These are phyloP conservation scores for Agrilus planipennis DNA, from an alignment of 1,140 invertebrate species.

Conservation along the genomic window DNA sequence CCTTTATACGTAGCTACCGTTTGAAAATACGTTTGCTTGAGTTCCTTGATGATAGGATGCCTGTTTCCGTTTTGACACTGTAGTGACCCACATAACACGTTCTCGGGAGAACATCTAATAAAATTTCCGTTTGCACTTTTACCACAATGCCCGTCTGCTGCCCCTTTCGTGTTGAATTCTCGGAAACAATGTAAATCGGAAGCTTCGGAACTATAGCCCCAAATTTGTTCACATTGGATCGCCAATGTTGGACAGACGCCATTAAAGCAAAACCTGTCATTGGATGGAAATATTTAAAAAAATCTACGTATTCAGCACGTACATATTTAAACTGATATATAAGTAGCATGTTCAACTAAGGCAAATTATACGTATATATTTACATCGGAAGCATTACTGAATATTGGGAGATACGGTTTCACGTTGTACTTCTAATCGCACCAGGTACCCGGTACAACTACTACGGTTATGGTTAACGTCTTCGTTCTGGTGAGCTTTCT, in stretches of 20 bases:
- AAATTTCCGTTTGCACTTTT: slow-evolving; percentile 64
- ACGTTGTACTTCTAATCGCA: too few species aligned
- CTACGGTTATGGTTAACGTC: too few species aligned
- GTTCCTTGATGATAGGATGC: slow-evolving; percentile 60
- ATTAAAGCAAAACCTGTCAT: slow-evolving; percentile 80
- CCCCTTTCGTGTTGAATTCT: slow-evolving; percentile 88
- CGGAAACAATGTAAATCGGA: slow-evolving; percentile 82
- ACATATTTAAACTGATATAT: too few species aligned
- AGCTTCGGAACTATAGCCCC: slow-evolving; percentile 64
- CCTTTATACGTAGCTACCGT: slow-evolving; percentile 80
- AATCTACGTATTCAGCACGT: too few species aligned
- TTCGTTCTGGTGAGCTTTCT: too few species aligned
- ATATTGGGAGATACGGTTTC: too few species aligned
- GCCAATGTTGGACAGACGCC: slow-evolving; percentile 80
- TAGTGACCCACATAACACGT: slow-evolving; percentile 77
- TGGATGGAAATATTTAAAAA: too few species aligned
- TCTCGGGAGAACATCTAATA: slow-evolving; percentile 76
- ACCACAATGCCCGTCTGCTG: slow-evolving; percentile 87
- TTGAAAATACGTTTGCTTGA: slow-evolving; percentile 68
- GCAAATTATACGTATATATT: too few species aligned
- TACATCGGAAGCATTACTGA: too few species aligned
- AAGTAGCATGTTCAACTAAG: too few species aligned
- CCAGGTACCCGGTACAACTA: too few species aligned
- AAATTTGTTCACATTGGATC: slow-evolving; percentile 79
- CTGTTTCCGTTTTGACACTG: slow-evolving; percentile 79